These are phyloP conservation scores for Potamarius usumacintae DNA, from an alignment of 2,113 vertebrate species.

Conservation along the genomic window DNA sequence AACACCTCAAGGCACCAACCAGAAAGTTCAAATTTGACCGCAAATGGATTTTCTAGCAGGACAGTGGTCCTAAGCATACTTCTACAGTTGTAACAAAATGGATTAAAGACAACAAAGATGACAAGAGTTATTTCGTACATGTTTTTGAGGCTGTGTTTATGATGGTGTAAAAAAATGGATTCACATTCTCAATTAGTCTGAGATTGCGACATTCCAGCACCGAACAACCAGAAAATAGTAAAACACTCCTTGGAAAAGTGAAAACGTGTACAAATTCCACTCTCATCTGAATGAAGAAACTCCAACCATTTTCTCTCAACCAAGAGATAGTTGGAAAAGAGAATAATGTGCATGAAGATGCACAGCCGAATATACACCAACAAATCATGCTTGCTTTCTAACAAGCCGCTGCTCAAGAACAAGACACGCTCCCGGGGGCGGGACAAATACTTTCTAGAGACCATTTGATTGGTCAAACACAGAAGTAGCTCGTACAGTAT, in stretches of 20 bases:
- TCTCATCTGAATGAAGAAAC: neutral
- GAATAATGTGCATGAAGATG: neutral
- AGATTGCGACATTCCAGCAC: too few species aligned
- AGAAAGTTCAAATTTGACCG: too few species aligned
- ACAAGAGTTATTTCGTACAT: neutral
- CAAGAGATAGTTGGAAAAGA: too few species aligned
- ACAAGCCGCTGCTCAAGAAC: neutral
- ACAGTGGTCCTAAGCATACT: too few species aligned
- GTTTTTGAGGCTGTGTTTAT: neutral
- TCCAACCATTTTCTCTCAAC: neutral
- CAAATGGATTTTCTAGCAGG: too few species aligned
- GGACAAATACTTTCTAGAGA: neutral
- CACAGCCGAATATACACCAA: too few species aligned
- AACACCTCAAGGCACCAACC: too few species aligned
- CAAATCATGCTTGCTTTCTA: neutral
- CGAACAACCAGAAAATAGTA: too few species aligned
- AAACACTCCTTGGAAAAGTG: neutral
- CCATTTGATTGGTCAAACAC: neutral
- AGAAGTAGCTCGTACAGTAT: neutral
- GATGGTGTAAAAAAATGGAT: too few species aligned
- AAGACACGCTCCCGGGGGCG: neutral
- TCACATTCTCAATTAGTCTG: neutral
- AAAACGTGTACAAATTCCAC: neutral
- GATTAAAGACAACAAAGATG: neutral
- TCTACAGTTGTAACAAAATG: neutral